Conservation (phyloP, 2,113 vertebrate species). For the human (Homo sapiens) region DNA sequence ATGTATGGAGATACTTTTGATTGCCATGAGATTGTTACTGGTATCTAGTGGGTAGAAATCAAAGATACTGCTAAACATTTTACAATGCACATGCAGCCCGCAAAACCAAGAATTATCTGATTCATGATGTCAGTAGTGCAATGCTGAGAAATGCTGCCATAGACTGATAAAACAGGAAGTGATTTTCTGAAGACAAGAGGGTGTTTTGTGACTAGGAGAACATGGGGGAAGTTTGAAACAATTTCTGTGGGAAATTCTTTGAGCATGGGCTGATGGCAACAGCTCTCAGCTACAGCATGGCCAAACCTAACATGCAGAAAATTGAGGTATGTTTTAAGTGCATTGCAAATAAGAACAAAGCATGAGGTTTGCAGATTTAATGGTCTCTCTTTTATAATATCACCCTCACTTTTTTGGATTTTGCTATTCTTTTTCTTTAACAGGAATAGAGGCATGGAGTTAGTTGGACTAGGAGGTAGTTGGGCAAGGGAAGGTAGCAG, state of each 20-base stretch:
- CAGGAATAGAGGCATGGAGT: background rate
- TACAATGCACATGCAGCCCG: background rate
- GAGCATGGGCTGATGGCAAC: too few species aligned
- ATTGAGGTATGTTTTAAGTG: background rate
- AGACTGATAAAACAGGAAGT: background rate
- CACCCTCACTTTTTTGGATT: background rate
- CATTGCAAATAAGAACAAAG: background rate
- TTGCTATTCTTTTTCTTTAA: background rate
- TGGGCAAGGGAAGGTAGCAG: too few species aligned
- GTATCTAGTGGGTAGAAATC: background rate
- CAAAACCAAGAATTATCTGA: too few species aligned
- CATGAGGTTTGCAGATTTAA: background rate
- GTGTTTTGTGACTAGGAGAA: background rate
- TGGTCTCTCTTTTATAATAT: background rate
- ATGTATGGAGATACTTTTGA: background rate
- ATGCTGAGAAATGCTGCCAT: background rate
- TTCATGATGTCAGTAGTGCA: rapidly evolving
- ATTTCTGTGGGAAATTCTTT: background rate
- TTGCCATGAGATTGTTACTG: too few species aligned
- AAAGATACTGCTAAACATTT: background rate
- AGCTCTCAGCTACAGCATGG: background rate
- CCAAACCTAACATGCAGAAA: background rate
- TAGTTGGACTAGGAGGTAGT: rapidly evolving
- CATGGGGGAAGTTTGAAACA: too few species aligned
- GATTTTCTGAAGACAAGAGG: background rate